These are phyloP conservation scores for Theodoxus fluviatilis DNA, from an alignment of 2,888 invertebrate species.

Conservation along the genomic window DNA sequence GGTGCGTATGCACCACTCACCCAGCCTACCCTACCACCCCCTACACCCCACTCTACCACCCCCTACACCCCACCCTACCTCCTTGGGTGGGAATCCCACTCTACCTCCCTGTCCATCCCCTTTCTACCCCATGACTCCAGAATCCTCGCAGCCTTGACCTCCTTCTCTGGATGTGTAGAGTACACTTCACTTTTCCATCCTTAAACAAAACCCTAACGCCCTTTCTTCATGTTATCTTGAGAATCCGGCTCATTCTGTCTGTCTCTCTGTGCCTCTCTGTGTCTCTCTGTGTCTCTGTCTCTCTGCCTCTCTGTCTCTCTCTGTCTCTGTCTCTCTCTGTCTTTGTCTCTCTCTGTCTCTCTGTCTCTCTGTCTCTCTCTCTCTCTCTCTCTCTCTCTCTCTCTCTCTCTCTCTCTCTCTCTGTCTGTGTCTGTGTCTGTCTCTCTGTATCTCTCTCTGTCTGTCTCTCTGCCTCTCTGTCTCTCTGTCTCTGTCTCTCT, in stretches of 20 bases:
- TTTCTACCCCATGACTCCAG: too few relatives aligned
- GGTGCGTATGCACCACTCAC: too few relatives aligned
- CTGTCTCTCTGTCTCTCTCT: constrained; percentile 13
- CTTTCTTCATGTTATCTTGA: background rate
- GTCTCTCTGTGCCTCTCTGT: background rate
- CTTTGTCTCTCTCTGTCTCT: background rate
- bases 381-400: constrained; percentile 12
- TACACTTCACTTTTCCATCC: too few relatives aligned
- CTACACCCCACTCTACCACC: too few relatives aligned
- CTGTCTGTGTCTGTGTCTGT: constrained; percentile 2
- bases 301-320: background rate
- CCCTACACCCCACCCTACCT: too few relatives aligned
- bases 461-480: background rate
- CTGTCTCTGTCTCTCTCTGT: background rate
- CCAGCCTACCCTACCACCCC: too few relatives aligned
- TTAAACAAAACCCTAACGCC: too few relatives aligned
- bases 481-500: background rate
- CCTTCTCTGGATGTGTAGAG: too few relatives aligned
- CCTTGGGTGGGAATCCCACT: too few relatives aligned
- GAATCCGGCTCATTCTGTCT: background rate
- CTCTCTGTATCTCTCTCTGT: background rate
- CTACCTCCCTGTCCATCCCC: too few relatives aligned
- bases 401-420: constrained; percentile 14
- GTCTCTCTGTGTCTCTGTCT: background rate
- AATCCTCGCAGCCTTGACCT: too few relatives aligned